Percentiles rank a stretch among this genome's conserved stretches.
phyloP scores from a whole-genome alignment of 2,888 invertebrate species.

The Cephus nigrinus region DNA sequence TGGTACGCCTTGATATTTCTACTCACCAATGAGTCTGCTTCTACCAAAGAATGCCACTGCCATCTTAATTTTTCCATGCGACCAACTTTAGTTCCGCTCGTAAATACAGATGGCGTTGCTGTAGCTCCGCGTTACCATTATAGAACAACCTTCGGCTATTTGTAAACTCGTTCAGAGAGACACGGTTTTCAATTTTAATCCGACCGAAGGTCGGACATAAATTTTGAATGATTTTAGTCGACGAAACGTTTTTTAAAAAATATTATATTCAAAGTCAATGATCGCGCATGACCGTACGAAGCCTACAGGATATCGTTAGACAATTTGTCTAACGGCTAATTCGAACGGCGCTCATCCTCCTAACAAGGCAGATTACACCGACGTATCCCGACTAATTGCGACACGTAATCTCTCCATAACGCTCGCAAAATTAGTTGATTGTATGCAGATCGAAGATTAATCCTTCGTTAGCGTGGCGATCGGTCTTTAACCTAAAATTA shows the following conservation, averaged over 20 bases:
- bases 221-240: background rate
- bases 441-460: constrained; percentile 35
- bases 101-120: background rate
- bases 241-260: background rate
- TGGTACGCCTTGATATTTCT: too few species aligned
- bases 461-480: constrained; percentile 26
- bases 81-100: background rate
- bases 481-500: constrained; percentile 18
- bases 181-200: background rate
- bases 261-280: background rate
- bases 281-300: background rate
- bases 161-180: background rate
- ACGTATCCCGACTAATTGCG: constrained; percentile 36
- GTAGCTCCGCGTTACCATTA: background rate
- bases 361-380: constrained; percentile 45
- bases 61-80: background rate
- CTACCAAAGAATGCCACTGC: background rate
- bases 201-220: background rate
- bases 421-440: constrained; percentile 33
- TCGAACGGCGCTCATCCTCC: constrained; percentile 28
- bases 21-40: background rate
- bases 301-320: constrained; percentile 24
- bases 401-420: constrained; percentile 33
- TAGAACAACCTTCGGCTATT: background rate
- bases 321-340: constrained; percentile 39